Percentiles rank a stretch among this genome's conserved stretches.
Evolutionary conservation across 2,113 vertebrate species (phyloP).

Genomic region (Megaceryle maxima): DNA sequence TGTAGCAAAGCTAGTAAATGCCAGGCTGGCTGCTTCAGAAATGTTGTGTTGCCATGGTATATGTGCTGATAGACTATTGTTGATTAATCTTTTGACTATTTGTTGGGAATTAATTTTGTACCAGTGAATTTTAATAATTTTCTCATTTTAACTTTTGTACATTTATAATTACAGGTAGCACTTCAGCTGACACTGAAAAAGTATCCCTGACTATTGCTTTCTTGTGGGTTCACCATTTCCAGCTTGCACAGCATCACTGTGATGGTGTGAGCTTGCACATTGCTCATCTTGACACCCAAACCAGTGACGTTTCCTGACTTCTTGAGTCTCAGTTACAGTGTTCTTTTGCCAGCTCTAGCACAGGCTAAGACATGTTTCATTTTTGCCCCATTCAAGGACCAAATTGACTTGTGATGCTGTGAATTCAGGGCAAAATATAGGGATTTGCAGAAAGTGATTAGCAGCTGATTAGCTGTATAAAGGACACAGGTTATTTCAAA

Average conservation of each 20-base stretch:
- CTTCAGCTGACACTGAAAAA: background rate
- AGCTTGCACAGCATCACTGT: background rate
- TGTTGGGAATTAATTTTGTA: constrained; percentile 1
- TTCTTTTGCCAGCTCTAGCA: background rate
- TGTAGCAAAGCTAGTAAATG: background rate
- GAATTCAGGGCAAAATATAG: background rate
- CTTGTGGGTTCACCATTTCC: constrained; percentile 22
- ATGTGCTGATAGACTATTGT: background rate
- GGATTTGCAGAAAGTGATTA: background rate
- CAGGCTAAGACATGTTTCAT: background rate
- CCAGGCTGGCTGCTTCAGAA: background rate
- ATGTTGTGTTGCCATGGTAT: background rate
- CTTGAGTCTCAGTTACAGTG: background rate
- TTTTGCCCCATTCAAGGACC: background rate
- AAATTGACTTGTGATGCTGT: background rate
- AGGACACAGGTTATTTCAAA: background rate
- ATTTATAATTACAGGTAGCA: constrained; percentile 22
- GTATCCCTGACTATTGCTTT: background rate
- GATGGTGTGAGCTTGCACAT: background rate
- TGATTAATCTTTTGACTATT: background rate
- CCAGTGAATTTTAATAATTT: background rate
- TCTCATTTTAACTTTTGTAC: constrained; percentile 16
- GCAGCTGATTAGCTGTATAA: background rate
- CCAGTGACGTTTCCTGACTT: background rate
- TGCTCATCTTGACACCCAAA: background rate